A percentile compares a stretch with the other conserved stretches of the same genome.
Conservation (phyloP, 2,113 vertebrate genomes). For the Macaca mulatta region DNA sequence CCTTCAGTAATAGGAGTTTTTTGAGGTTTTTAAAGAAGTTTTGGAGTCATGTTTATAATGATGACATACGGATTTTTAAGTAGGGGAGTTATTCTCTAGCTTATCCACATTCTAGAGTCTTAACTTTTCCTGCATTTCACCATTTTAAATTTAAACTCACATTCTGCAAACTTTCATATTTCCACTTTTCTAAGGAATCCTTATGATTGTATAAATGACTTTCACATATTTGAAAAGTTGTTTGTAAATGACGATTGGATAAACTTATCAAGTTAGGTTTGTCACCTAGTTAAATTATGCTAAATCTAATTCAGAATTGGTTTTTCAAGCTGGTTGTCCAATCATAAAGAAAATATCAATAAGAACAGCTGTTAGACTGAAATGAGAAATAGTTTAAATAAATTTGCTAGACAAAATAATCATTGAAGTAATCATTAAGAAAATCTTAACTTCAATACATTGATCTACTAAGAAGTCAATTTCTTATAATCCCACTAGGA, state of each 20-base stretch:
- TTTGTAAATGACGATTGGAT: not conserved
- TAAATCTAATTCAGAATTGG: not conserved
- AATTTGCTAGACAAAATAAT: not conserved
- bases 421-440: not conserved
- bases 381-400: not conserved
- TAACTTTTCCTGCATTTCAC: not conserved
- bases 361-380: not conserved
- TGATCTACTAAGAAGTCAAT: not conserved
- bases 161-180: not conserved
- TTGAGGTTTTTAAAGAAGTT: not conserved
- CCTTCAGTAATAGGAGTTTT: not conserved
- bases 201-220: not conserved
- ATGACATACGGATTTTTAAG: not conserved
- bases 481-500: not conserved
- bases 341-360: not conserved
- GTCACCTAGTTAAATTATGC: not conserved
- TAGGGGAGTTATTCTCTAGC: not conserved
- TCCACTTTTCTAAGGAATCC: not conserved
- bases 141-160: not conserved
- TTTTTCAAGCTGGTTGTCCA: not conserved
- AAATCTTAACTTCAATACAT: not conserved
- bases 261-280: not conserved
- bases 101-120: not conserved
- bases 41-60: not conserved
- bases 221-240: not conserved